Conservation (phyloP, 2,797 vertebrate genomes). For the Gallinago nigripennis region DNA sequence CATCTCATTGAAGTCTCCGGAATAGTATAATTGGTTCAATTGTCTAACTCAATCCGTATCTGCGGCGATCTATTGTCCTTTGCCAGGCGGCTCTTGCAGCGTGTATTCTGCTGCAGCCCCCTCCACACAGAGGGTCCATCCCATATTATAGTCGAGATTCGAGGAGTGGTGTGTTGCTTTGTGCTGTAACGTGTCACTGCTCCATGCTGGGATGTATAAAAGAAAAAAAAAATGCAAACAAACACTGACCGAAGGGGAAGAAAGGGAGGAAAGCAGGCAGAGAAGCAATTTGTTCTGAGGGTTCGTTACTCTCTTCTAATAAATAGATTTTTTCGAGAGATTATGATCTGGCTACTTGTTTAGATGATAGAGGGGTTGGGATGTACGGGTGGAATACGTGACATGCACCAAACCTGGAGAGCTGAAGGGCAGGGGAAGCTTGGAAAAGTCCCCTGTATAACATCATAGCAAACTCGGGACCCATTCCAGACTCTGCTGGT, state of each 20-base stretch:
- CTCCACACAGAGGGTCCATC: background rate
- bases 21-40: conserved; percentile 36
- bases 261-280: background rate
- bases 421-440: background rate
- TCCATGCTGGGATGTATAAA: background rate
- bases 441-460: background rate
- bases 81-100: background rate
- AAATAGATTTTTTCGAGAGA: conserved; percentile 9
- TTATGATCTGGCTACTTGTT: background rate
- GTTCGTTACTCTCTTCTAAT: background rate
- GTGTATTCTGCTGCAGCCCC: background rate
- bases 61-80: conserved; percentile 37
- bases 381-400: fast-evolving
- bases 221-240: background rate
- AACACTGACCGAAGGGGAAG: background rate
- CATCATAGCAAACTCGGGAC: fast-evolving
- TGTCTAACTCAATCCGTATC: conserved; percentile 38
- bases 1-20: background rate
- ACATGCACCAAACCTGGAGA: background rate
- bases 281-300: background rate
- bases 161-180: conserved; percentile 39
- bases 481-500: fast-evolving
- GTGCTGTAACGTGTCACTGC: background rate
- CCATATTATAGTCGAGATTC: background rate
- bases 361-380: background rate